Base-by-base conservation (phyloP, 2,113 vertebrate species). In the Anguilla japonica region DNA sequence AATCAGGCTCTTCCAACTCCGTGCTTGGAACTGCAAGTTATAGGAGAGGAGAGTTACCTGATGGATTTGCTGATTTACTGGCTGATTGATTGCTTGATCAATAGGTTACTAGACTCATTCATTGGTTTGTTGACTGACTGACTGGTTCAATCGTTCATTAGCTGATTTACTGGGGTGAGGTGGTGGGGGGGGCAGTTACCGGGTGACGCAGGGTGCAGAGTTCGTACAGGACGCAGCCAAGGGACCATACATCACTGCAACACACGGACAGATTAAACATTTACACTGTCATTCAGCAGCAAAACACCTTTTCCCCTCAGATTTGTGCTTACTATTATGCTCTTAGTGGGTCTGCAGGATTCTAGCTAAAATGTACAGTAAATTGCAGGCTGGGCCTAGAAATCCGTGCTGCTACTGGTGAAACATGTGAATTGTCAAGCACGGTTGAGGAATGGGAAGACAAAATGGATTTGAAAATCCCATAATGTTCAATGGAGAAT, bases 161-260 rank as follows among this genome's bases (percentile, higher is more conserved):
- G 11, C 50, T 53, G 50, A 53, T 6, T 53, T 53, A 53, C 6
- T 43, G 22, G 63, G 15, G 15, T 22, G 43, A 46, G 43, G 43
- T 8, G 43, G 43, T 34, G 83, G 20, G 11, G 11, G 84, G 16
- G 41, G 5, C 40, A 57, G 84, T 96, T 95, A 99, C 98, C 46
- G 97, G 98, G 93, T 99, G 97, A 85, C 80, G 95, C 22, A 99
- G 95, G 84, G 97, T 95, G 90, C 98, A 99, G 41, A 99, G 96
- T 91, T 99, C 97, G 87, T 99, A 99, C 0, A 99, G 94, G 86
- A 99, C 95, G 89, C 98, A 99, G 56, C 98, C 98, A 86, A 99
- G 94, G 89, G 98, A 98, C 98, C 98, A 99, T 90, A 99, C 97
- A 87, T 99, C 98, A 93, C 98, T 99, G 93, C 9, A 95, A 94